phyloP scores from a whole-genome alignment of 2,888 invertebrate species.

The Machimus rusticus region DNA sequence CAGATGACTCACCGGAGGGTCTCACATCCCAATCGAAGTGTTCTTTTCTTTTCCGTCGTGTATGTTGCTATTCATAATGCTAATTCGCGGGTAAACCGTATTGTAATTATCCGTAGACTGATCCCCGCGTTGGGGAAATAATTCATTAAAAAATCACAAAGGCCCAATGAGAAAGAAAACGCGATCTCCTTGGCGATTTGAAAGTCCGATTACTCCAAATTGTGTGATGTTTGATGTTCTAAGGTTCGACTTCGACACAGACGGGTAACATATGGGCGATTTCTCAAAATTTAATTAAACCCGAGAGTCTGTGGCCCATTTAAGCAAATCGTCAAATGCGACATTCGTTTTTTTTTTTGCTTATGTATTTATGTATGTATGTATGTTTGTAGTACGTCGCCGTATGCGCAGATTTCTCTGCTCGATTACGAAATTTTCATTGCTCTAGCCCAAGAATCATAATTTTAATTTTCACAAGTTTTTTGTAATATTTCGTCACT shows the following conservation, averaged over 20 bases:
- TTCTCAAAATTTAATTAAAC: conserved; percentile 35
- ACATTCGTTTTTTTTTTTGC: background rate
- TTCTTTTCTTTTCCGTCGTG: background rate
- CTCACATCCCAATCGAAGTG: background rate
- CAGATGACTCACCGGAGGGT: background rate
- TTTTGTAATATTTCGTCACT: conserved; percentile 31
- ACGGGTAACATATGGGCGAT: conserved; percentile 9
- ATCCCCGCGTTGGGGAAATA: background rate
- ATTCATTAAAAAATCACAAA: background rate
- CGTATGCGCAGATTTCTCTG: background rate
- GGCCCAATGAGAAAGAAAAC: background rate
- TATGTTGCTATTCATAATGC: background rate
- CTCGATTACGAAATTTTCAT: conserved; percentile 12
- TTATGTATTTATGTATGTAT: background rate
- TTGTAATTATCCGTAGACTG: background rate
- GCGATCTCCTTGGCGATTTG: background rate
- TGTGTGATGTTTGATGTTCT: conserved; percentile 2
- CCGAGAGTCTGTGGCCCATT: background rate
- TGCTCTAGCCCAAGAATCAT: conserved; percentile 20
- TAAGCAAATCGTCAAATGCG: background rate
- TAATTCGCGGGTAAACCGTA: background rate
- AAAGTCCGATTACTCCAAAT: conserved; percentile 17
- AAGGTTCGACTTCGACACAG: background rate
- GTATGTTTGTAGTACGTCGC: background rate
- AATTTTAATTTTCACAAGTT: conserved; percentile 20